These are phyloP conservation scores for Delichon dasypus DNA, from an alignment of 2,797 vertebrate species.

Conservation along the genomic window DNA sequence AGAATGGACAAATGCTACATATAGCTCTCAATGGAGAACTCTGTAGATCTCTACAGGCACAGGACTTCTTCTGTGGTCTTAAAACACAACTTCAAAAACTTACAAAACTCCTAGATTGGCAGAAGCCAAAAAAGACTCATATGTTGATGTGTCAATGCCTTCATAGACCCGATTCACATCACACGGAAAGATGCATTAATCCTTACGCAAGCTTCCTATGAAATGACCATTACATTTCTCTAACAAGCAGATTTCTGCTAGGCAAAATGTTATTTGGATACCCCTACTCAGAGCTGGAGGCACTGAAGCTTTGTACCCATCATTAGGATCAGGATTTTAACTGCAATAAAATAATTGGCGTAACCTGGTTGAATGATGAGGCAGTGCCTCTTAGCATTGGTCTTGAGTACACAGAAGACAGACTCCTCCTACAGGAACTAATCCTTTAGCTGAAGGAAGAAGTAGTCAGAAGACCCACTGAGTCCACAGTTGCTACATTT, in stretches of 20 bases:
- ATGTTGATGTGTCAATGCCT: not conserved
- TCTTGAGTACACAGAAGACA: not conserved
- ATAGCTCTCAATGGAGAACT: not conserved
- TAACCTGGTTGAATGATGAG: not conserved
- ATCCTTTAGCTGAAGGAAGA: not conserved
- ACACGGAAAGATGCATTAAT: not conserved
- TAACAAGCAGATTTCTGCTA: not conserved
- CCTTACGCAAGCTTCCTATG: not conserved
- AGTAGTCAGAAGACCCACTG: not conserved
- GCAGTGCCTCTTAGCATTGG: not conserved
- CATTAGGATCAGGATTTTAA: not conserved
- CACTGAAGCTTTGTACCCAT: not conserved
- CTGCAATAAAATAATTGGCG: not conserved
- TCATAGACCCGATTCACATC: not conserved
- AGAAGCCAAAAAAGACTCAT: not conserved
- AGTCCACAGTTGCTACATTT: not conserved
- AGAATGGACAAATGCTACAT: not conserved
- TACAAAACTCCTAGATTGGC: not conserved
- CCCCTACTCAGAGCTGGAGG: not conserved
- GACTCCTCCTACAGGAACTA: not conserved
- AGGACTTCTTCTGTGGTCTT: not conserved
- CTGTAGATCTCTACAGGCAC: not conserved
- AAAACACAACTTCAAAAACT: not conserved
- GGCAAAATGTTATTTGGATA: not conserved
- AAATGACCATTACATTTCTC: not conserved